Percentiles rank a stretch among this genome's conserved stretches.
Conservation (phyloP, 2,888 invertebrate species). For the Ophioninae sp. region DNA sequence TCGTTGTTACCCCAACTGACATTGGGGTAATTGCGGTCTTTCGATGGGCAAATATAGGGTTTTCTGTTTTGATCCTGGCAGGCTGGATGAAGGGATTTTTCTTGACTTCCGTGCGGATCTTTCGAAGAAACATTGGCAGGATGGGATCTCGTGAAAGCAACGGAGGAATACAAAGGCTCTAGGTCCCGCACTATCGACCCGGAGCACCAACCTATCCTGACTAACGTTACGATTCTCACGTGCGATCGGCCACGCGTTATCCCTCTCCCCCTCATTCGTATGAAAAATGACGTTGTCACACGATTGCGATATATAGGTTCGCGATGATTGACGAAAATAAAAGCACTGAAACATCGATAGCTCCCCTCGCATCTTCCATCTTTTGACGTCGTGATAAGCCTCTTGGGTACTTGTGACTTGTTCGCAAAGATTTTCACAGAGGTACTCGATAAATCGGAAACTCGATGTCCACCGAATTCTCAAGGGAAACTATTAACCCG, state of each 20-base stretch:
- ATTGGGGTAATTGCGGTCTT: neutral
- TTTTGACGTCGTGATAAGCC: neutral
- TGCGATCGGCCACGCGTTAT: constrained; percentile 55
- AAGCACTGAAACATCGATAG: constrained; percentile 2
- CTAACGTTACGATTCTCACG: constrained; percentile 53
- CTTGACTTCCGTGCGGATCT: neutral
- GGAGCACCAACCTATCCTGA: constrained; percentile 42
- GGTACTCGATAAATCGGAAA: too few relatives aligned
- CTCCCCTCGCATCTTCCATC: neutral
- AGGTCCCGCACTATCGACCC: constrained; percentile 58
- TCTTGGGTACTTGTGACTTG: neutral
- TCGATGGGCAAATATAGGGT: neutral
- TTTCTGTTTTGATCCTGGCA: neutral
- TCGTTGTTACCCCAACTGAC: neutral
- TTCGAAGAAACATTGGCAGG: constrained; percentile 16
- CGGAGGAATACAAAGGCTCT: constrained; percentile 27
- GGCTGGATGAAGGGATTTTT: neutral
- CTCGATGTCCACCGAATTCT: too few relatives aligned
- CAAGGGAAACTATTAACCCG: too few relatives aligned
- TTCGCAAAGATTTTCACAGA: too few relatives aligned
- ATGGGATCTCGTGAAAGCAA: constrained; percentile 32
- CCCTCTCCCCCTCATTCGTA: constrained; percentile 22
- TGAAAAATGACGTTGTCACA: constrained; percentile 24
- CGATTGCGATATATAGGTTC: neutral
- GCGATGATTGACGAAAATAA: constrained; percentile 14